These are phyloP conservation scores for Noctua fimbriata DNA, from an alignment of 2,888 invertebrate species.

Conservation along the genomic window DNA sequence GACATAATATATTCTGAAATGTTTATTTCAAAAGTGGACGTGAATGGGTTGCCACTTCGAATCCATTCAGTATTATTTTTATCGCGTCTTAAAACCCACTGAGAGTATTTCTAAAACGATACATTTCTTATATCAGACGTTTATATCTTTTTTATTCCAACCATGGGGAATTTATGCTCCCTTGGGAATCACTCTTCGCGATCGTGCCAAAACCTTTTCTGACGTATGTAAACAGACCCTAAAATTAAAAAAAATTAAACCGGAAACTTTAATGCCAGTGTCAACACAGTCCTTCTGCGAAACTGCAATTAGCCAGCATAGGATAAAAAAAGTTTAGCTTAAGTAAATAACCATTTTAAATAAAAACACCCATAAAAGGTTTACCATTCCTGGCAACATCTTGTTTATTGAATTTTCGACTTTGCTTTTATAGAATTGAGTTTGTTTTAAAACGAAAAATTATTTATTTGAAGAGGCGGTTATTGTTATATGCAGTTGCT, in stretches of 20 bases:
- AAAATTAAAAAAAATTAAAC: conserved; percentile 74
- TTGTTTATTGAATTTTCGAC: conserved; percentile 47
- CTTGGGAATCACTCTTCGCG: conserved; percentile 72
- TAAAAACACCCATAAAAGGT: conserved; percentile 59
- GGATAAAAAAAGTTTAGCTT: conserved; percentile 64
- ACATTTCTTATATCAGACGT: conserved; percentile 59
- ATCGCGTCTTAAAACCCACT: conserved; percentile 59
- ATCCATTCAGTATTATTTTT: conserved; percentile 65
- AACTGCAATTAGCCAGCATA: conserved; percentile 78
- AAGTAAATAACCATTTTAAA: conserved; percentile 62
- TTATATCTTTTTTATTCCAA: conserved; percentile 67
- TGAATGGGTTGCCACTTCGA: conserved; percentile 50
- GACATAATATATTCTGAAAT: conserved; percentile 52
- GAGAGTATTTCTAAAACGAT: conserved; percentile 60
- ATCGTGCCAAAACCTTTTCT: conserved; percentile 78
- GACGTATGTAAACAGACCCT: conserved; percentile 75
- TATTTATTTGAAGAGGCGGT: conserved; percentile 27
- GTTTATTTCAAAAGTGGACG: conserved; percentile 48
- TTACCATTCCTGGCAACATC: conserved; percentile 40
- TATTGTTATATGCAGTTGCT: conserved; percentile 36
- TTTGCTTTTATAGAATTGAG: conserved; percentile 35
- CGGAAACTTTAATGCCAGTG: conserved; percentile 81
- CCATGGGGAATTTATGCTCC: conserved; percentile 74
- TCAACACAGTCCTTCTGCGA: conserved; percentile 85
- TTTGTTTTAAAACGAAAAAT: conserved; percentile 21